These are phyloP conservation scores for Bos javanicus DNA, from an alignment of 2,113 vertebrate species.

Conservation along the genomic window DNA sequence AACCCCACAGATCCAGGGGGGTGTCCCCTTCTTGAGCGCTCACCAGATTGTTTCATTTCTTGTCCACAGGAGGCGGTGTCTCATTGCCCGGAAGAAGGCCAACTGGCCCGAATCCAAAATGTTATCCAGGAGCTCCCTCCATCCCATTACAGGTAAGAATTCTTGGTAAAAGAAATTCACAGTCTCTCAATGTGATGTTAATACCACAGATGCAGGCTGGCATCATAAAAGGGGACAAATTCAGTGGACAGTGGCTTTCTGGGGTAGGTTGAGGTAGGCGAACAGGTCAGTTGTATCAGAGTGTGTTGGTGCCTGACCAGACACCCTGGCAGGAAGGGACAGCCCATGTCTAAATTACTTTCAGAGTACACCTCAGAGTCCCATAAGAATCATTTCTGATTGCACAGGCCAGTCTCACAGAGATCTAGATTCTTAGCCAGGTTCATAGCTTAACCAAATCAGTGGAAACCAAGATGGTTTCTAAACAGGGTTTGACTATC, in stretches of 20 bases:
- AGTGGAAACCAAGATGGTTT: not conserved
- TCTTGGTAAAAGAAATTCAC: not conserved
- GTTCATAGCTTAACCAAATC: not conserved
- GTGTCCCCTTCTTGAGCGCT: not conserved
- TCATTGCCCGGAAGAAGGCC: constrained; percentile 87
- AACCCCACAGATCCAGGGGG: not conserved
- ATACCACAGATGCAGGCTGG: not conserved
- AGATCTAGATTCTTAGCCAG: not conserved
- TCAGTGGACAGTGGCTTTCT: not conserved
- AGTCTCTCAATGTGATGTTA: not conserved
- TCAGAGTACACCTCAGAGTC: not conserved
- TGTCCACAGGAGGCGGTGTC: constrained; percentile 85
- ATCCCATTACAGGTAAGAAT: constrained; percentile 92
- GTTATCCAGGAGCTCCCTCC: constrained; percentile 93
- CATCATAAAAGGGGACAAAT: not conserved
- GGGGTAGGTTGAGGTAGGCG: not conserved
- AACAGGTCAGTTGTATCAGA: not conserved
- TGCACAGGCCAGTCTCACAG: not conserved
- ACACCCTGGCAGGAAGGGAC: not conserved
- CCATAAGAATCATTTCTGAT: not conserved
- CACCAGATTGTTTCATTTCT: not conserved
- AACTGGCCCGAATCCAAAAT: constrained; percentile 89
- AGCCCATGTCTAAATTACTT: not conserved
- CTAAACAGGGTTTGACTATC: not conserved
- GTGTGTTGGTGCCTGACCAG: not conserved